A percentile compares a stretch with the other conserved stretches of the same genome.
phyloP scores from a whole-genome alignment of 2,888 invertebrate species.

The Tetanocera ferruginea region DNA sequence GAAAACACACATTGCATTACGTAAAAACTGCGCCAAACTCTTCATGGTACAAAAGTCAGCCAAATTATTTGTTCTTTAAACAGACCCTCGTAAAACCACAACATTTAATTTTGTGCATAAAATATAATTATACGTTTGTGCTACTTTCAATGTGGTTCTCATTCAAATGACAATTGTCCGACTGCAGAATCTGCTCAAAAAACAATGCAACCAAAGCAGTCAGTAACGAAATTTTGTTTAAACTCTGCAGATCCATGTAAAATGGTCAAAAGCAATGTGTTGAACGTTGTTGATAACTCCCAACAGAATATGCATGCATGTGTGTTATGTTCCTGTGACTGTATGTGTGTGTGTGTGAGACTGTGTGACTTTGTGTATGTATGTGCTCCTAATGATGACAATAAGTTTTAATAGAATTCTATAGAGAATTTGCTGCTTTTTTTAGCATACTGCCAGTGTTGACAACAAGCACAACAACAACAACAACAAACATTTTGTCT shows the following conservation, averaged over 20 bases:
- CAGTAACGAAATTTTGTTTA: no score
- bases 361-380: neutral
- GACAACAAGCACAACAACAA: neutral
- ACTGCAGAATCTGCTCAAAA: neutral
- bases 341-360: neutral
- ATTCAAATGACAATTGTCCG: no score
- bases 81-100: neutral
- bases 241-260: conserved; percentile 7
- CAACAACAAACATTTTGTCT: neutral
- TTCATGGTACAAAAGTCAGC: no score
- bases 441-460: neutral
- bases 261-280: neutral
- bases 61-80: no score
- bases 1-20: no score
- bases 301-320: no score
- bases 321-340: neutral
- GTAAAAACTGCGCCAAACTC: no score
- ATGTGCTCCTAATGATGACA: neutral
- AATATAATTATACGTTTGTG: neutral
- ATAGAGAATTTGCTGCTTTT: neutral
- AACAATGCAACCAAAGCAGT: neutral
- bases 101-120: neutral
- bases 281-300: no score
- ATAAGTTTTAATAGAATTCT: neutral
- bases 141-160: no score